These are phyloP conservation scores for Ochropacha duplaris DNA, from an alignment of 2,888 invertebrate species.

Conservation along the genomic window DNA sequence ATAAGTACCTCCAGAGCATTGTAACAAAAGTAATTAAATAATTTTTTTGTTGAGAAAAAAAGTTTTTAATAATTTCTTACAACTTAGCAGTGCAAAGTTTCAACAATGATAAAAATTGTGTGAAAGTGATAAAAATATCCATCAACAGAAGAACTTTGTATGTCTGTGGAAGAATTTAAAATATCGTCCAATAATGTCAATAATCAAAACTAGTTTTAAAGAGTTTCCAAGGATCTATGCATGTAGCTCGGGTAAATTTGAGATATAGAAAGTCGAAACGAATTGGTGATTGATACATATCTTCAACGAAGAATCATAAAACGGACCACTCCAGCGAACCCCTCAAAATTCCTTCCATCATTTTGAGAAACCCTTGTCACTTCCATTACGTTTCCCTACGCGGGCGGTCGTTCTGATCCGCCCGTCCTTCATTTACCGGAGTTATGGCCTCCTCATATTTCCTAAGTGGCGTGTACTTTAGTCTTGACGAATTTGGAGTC, in stretches of 20 bases:
- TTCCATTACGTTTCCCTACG: conserved; percentile 71
- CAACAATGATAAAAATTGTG: too few relatives aligned
- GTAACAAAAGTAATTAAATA: too few relatives aligned
- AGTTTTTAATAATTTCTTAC: too few relatives aligned
- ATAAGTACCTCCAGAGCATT: too few relatives aligned
- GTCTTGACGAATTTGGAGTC: conserved; percentile 50
- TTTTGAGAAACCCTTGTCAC: conserved; percentile 78
- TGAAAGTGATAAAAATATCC: too few relatives aligned
- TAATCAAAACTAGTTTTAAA: not conserved
- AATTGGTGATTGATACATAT: conserved; percentile 60
- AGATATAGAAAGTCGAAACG: conserved; percentile 30
- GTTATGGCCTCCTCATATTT: conserved; percentile 75
- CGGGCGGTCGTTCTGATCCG: conserved; percentile 61
- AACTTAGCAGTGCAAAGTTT: too few relatives aligned
- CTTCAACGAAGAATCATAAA: conserved; percentile 63
- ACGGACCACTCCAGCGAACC: conserved; percentile 59
- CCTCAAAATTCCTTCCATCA: conserved; percentile 74
- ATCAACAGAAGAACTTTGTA: too few relatives aligned
- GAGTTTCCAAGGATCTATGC: not conserved
- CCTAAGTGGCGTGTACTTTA: conserved; percentile 62
- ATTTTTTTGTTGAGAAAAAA: too few relatives aligned
- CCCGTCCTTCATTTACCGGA: conserved; percentile 72
- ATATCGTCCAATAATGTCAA: not conserved
- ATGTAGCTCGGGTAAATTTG: not conserved
- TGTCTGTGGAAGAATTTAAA: not conserved